Evolutionary conservation across 2,113 vertebrate species (phyloP).

Genomic region (Aplodontia rufa): DNA sequence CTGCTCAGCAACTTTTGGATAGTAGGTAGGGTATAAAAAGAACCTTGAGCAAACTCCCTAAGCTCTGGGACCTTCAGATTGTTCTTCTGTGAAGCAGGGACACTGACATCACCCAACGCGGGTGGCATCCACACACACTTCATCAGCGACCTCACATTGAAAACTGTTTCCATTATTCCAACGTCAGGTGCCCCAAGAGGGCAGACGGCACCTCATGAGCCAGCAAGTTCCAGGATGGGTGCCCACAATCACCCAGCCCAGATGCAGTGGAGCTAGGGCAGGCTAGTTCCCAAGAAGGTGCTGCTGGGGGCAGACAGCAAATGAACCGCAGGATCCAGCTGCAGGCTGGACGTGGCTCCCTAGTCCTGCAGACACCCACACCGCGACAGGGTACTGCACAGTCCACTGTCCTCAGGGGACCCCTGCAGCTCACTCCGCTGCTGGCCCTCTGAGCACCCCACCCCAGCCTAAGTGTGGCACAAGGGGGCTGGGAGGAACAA

Average conservation of each 20-base stretch:
- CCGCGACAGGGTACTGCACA: not conserved
- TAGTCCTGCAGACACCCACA: not conserved
- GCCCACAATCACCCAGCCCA: not conserved
- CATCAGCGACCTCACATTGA: rapidly evolving
- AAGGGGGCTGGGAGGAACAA: not conserved
- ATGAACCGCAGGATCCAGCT: not conserved
- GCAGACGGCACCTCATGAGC: not conserved
- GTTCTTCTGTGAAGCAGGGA: not conserved
- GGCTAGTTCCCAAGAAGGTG: not conserved
- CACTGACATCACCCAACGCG: rapidly evolving
- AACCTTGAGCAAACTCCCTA: not conserved
- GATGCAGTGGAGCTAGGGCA: not conserved
- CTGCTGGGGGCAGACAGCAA: rapidly evolving
- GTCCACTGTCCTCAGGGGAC: not conserved
- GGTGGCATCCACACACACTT: not conserved
- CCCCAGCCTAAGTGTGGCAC: not conserved
- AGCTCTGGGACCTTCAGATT: not conserved
- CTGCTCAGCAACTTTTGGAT: not conserved
- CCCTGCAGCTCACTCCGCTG: not conserved
- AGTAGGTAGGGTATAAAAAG: not conserved
- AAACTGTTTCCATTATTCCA: not conserved
- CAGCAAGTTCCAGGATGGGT: not conserved
- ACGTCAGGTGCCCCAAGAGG: not conserved
- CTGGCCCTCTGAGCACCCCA: not conserved
- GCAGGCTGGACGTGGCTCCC: not conserved